Base-by-base conservation (phyloP, 1,140 invertebrate genomes). In the Lanistes nyassanus region DNA sequence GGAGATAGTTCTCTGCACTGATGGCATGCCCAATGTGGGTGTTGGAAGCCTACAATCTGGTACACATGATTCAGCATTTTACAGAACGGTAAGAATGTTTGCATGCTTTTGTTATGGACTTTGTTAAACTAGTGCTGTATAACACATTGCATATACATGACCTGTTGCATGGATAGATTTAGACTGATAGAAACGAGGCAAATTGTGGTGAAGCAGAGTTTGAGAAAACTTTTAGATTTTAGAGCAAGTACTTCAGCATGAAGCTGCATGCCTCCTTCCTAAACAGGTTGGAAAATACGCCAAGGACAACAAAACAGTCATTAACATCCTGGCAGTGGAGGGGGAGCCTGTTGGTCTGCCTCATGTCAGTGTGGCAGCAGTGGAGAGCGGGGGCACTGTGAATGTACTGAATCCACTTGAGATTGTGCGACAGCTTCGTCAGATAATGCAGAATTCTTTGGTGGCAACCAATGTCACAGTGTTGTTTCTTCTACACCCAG, bases 1-100 rank as follows among this genome's bases (percentile, higher is more conserved):
- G 65, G 86, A 87, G 79, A 82, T 88, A 42, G 80, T 88, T 13
- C 76, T 88, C 0, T 88, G 86, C 75, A 88, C 87, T 72, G 87
- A 88, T 80, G 87, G 87, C n/a, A 78, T 79, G 56, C 84, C 87
- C 37, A 88, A 88, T 74, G 80, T 77, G 53, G 87, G 87, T 4
- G 69, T 88, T 58, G 87, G 87, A 7, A 74, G 73, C 19, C 19
- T 81, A 1, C 65, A 69, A 19, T 23, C 29, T 37, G 16, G 21
- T 37, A 29, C 31, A 11, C 11, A 60, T 16, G 75, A 69, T 3
- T 67, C 79, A 42, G 66, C 76, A 3, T 84, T 83, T 69, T 85
- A 83, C 53, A 73, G 37, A 67, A 75, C 62, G 79, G 83, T 85
- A n/a, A n/a, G n/a, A n/a, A 74, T 58, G 72, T 55, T 26, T 47